These are phyloP conservation scores for Drosophila punjabiensis DNA, from an alignment of 1,140 invertebrate species.

Conservation along the genomic window DNA sequence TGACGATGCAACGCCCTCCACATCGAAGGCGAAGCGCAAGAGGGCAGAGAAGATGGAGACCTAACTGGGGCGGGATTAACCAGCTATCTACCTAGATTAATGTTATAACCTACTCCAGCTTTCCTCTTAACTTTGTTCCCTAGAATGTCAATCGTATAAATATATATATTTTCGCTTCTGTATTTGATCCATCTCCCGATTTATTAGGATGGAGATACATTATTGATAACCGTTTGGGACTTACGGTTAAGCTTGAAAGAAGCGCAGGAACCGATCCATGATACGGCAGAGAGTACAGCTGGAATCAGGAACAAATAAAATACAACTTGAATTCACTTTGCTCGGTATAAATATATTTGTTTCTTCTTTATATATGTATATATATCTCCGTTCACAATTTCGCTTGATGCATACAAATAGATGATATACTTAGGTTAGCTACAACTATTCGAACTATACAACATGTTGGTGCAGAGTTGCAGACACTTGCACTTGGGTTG, in stretches of 20 bases:
- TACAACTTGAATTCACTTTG: not conserved
- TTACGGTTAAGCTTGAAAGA: not conserved
- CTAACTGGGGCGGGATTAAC: slow-evolving; percentile 12
- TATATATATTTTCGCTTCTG: slow-evolving; percentile 9
- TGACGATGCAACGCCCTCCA: slow-evolving; percentile 26
- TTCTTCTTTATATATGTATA: slow-evolving; percentile 25
- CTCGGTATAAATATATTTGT: slow-evolving; percentile 72
- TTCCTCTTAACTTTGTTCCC: not conserved
- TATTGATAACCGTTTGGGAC: not conserved
- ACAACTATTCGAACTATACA: slow-evolving; percentile 53
- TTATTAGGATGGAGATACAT: not conserved
- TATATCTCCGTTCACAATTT: slow-evolving; percentile 34
- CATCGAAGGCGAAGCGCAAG: slow-evolving; percentile 56
- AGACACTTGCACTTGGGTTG: slow-evolving; percentile 27
- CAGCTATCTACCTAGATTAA: not conserved
- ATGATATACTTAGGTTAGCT: slow-evolving; percentile 26
- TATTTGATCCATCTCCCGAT: not conserved
- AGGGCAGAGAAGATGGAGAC: slow-evolving; percentile 64
- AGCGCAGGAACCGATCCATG: not conserved
- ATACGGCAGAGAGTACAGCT: not conserved
- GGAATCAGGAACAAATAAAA: too few relatives aligned
- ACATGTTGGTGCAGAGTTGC: slow-evolving; percentile 10
- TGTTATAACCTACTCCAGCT: not conserved
- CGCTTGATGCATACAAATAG: slow-evolving; percentile 38
- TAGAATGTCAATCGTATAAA: not conserved